Evolutionary conservation across 2,888 invertebrate genomes (phyloP), one percentile per base, ranked within the genome.

Genomic region (Platypus cylindrus): DNA sequence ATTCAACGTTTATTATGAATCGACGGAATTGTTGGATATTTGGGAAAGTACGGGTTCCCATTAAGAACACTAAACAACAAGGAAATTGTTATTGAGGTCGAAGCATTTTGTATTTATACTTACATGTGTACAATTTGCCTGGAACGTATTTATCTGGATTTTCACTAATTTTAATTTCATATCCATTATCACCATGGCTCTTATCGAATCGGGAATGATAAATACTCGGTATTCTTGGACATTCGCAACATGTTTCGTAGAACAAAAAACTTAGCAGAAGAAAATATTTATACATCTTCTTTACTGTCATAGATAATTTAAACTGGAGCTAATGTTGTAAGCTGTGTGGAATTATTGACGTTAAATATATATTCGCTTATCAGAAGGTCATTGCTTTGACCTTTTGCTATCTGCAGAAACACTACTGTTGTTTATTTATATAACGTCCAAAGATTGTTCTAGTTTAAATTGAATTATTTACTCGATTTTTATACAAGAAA

Each of bases 151-250:
- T 78, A 54, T 78, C 77, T 14, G 81, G 73, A 50, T 80, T 76
- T 25, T 83, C 85, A 51, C 78, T 81, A 50, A 89, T 69, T 54
- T 79, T 68, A 52, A 93, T 75, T 51, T 75, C 71, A 65, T 84
- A 91, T 54, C 81, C 86, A 65, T 87, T 86, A 64, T 90, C 89
- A 17, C 90, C 90, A 14, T 76, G 71, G 45, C 75, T 67, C 63
- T 79, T 73, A 52, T 52, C 48, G 18, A 56, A 58, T 45, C 62
- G 56, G 17, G 66, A 64, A 30, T 61, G 61, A 40, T 63, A 62
- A 32, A 58, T 51, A 42, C 58, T 61, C 5, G 71, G 68, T 27
- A 53, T 51, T 50, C 72, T 58, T 27, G 61, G 60, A 52, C 73
- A 72, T 20, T 40, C 24, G 2, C 36, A 33, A 9, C 30, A 18